Evolutionary conservation across 2,113 vertebrate species (phyloP).

Genomic region (Azemiops feae): DNA sequence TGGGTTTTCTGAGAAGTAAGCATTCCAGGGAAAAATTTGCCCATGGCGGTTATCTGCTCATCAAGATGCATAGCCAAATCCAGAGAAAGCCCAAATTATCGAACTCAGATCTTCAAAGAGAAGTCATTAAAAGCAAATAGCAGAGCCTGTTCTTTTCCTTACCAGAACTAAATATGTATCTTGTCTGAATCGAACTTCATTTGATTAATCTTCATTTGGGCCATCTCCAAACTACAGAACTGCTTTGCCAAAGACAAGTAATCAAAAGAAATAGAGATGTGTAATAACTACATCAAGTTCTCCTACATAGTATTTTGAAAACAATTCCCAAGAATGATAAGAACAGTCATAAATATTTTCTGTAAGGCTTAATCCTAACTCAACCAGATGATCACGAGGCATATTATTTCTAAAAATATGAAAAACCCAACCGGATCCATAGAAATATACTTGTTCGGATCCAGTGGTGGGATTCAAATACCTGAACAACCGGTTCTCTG

Average conservation of each 20-base stretch:
- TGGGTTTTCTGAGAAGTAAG: neutral
- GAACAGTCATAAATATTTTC: neutral
- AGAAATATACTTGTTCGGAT: neutral
- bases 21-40: no score
- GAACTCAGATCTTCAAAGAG: neutral
- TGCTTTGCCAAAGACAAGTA: neutral
- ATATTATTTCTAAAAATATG: neutral
- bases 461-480: no score
- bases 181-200: neutral
- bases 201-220: neutral
- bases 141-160: neutral
- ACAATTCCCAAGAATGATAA: neutral
- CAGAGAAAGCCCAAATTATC: neutral
- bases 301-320: neutral
- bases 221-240: neutral
- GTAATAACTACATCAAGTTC: neutral
- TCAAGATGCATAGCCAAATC: neutral
- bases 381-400: neutral
- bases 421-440: neutral
- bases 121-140: neutral
- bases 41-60: neutral
- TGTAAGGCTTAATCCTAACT: neutral
- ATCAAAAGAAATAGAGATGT: neutral
- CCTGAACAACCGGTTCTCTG: no score
- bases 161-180: neutral